Percentiles rank a stretch among this genome's conserved stretches.
phyloP scores from a whole-genome alignment of 2,888 invertebrate genomes.

The Cephus rjabovi region DNA sequence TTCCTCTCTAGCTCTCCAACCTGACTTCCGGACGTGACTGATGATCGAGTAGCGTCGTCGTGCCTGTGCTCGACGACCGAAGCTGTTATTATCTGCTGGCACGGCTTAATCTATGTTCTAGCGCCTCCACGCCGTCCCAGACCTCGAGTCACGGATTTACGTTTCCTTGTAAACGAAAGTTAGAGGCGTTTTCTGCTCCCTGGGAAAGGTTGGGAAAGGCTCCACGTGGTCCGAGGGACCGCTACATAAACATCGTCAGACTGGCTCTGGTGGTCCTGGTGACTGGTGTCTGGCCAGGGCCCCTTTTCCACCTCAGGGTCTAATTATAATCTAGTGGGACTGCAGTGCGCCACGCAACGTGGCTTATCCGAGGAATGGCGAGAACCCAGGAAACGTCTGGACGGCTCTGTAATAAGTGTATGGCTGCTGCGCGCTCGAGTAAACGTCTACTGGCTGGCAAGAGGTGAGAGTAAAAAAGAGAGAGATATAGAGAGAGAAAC shows the following conservation, averaged over 20 bases:
- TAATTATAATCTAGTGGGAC: constrained; percentile 36
- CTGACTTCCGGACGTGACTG: not conserved
- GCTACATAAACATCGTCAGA: constrained; percentile 9
- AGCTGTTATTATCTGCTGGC: not conserved
- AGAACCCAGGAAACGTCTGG: constrained; percentile 25
- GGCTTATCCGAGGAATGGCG: constrained; percentile 26
- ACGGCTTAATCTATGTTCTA: not conserved
- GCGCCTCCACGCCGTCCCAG: constrained; percentile 3
- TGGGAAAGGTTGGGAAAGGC: constrained; percentile 26
- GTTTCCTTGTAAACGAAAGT: constrained; percentile 22
- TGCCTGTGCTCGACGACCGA: not conserved
- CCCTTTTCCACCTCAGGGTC: constrained; percentile 9
- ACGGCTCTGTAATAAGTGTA: not conserved
- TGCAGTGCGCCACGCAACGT: constrained; percentile 32
- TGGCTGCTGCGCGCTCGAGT: not conserved
- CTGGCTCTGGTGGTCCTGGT: not conserved
- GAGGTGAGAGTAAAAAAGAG: constrained; percentile 1
- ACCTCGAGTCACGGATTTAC: constrained; percentile 29
- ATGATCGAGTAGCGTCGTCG: not conserved
- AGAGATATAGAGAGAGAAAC: constrained; percentile 11
- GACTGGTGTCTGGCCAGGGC: constrained; percentile 1
- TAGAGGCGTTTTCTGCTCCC: not conserved
- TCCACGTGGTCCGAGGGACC: constrained; percentile 30
- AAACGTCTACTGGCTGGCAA: not conserved
- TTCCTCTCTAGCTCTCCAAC: not conserved